phyloP scores from a whole-genome alignment of 2,888 invertebrate species.

The Troilus luridus region DNA sequence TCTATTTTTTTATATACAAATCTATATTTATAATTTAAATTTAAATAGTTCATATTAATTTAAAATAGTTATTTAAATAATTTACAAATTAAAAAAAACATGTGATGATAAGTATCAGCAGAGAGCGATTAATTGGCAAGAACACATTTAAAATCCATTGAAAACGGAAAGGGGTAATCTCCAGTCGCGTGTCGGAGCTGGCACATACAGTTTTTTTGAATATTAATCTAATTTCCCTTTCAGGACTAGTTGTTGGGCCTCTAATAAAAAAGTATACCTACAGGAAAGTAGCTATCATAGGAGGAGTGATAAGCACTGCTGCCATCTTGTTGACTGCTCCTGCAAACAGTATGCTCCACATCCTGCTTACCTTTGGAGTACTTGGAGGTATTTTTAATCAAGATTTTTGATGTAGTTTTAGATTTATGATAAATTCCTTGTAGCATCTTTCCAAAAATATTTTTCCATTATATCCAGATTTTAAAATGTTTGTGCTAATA shows the following conservation, averaged over 20 bases:
- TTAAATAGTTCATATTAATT: too few relatives aligned
- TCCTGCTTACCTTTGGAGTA: slow-evolving; percentile 74
- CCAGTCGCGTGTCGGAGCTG: too few relatives aligned
- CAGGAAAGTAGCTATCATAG: slow-evolving; percentile 73
- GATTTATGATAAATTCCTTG: not conserved
- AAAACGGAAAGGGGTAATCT: too few relatives aligned
- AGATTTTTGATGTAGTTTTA: not conserved
- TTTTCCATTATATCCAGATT: not conserved
- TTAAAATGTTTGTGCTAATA: not conserved
- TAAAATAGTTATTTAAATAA: too few relatives aligned
- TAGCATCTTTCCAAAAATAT: not conserved
- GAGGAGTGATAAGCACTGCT: slow-evolving; percentile 72
- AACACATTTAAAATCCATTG: too few relatives aligned
- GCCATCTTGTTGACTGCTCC: slow-evolving; percentile 73
- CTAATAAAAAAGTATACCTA: slow-evolving; percentile 74
- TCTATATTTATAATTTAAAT: too few relatives aligned
- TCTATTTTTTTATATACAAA: too few relatives aligned
- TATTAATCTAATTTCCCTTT: not conserved
- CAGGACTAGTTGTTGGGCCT: slow-evolving; percentile 80
- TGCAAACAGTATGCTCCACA: slow-evolving; percentile 72
- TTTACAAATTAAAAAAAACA: too few relatives aligned
- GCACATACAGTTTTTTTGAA: too few relatives aligned
- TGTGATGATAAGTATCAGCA: too few relatives aligned
- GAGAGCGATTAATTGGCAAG: too few relatives aligned
- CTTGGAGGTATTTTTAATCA: slow-evolving; percentile 70